Evolutionary conservation across 2,113 vertebrate genomes (phyloP), one percentile per base, ranked within the genome.

Genomic region (Reinhardtius hippoglossoides): DNA sequence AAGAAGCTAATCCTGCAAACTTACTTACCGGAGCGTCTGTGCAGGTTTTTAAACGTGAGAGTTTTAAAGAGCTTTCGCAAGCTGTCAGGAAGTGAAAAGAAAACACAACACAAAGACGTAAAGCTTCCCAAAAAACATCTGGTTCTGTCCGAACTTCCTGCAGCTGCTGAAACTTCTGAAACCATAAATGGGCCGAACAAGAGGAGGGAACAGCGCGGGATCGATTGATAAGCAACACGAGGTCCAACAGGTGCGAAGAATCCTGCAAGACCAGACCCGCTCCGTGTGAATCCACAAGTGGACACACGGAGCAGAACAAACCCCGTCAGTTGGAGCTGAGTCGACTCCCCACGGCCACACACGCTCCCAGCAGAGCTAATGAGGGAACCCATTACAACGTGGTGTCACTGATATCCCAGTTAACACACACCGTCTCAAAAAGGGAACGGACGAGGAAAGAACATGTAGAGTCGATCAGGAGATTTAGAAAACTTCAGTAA

Each of bases 291-390:
- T 63, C 67, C 62, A 40, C 42, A 20, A 57, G 73, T 7, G 18
- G 67, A 76, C 15, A 0, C 31, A 31, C 46, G 44, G 69, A 0
- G 40, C 14, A 12, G 50, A 54, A 70, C 23, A 31, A 31, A 31
- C 71, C 15, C 52, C 12, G 69, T 57, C 56, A 2, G 55, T 57
- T 74, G 81, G 77, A 85, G 74, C 71, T 83, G 77, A 85, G 74
- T 89, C 80, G 68, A 35, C 74, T 83, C 77, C 61, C 71, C 61
- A 40, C 58, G 56, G 62, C 46, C 70, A 60, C 58, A 55, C 58
- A 12, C 31, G 18, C 3, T n/a, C 52, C 8, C 62, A 57, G 81
- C 59, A 35, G 60, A 26, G 58, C 46, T 85, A 83, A 85, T 83
- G 74, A 83, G 60, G 24, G 23, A 76, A 67, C 27, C 67, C 66